Base-by-base conservation (phyloP, 1,140 invertebrate species). In the Conopomorpha cramerella region DNA sequence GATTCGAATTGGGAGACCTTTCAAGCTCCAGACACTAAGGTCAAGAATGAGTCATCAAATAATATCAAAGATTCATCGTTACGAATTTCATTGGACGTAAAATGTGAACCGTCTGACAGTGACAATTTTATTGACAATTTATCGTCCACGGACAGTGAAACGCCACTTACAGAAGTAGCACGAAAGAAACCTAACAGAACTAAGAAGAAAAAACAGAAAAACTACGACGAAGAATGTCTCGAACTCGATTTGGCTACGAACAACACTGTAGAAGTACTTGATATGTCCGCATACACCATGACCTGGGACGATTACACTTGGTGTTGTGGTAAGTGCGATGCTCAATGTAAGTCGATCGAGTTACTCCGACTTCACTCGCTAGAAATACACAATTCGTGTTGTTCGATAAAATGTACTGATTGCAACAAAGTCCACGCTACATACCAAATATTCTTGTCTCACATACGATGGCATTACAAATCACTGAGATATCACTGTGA, bases 221-320 rank as follows among this genome's bases (percentile, higher is more conserved):
- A n/a, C n/a, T 16, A 38, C 10, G 36, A 48, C n/a, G 36, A 36
- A 16, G 14, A 6, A 27, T 33, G 39, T 16, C 18, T 34, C 2
- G 41, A 46, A 30, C 15, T 49, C n/a, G 38, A 38, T 8, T 48
- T 43, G 27, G 43, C 38, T 7, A 16, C 27, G 6, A 15, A 8
- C 16, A 10, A 10, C 2, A 15, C 12, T 23, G 19, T 23, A 4
- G 19, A 6, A 4, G 4, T 6, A 23, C 19, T 23, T 23, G 19
- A 23, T 10, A 23, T 23, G 19, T 23, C 19, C 4, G 10, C 19
- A 23, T 23, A 23, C 10, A 23, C 4, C 10, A n/a, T 55, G 1
- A 63, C 57, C 7, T 76, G 71, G 71, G 66, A 68, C 3, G 53
- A 62, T 10, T 57, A 65, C n/a, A 45, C 50, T 25, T 73, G 66